phyloP scores from a whole-genome alignment of 2,888 invertebrate genomes.

The Cephus runcator region DNA sequence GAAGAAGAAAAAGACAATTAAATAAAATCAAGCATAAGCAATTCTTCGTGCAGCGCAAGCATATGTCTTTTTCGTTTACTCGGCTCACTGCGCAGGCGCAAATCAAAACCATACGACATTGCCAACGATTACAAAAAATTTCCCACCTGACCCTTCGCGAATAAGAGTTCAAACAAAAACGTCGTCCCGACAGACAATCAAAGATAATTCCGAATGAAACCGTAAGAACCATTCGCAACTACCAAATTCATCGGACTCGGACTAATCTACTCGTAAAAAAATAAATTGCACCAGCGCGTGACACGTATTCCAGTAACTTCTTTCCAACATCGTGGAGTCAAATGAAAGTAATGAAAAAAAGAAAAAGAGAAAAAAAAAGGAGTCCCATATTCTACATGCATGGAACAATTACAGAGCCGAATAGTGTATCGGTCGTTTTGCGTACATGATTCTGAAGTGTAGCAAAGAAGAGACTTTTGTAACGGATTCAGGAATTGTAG shows the following conservation, averaged over 20 bases:
- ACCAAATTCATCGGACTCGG: not conserved
- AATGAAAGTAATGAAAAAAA: conserved; percentile 2
- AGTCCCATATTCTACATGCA: not conserved
- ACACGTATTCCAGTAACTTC: not conserved
- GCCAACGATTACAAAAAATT: not conserved
- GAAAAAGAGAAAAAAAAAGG: conserved; percentile 4
- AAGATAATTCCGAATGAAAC: too few relatives aligned
- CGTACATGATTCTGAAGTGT: not conserved
- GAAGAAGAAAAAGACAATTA: not conserved
- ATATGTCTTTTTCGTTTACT: conserved; percentile 14
- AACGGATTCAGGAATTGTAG: not conserved
- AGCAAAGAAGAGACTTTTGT: not conserved
- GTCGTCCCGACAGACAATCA: not conserved
- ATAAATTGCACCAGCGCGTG: not conserved
- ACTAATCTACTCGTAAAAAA: not conserved
- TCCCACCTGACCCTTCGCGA: not conserved
- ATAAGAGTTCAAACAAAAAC: not conserved
- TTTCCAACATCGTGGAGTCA: not conserved
- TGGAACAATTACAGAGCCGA: not conserved
- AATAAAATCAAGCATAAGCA: conserved; percentile 8
- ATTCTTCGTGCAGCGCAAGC: conserved; percentile 28
- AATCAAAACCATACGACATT: not conserved
- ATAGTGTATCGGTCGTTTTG: not conserved
- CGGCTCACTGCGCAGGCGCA: conserved; percentile 11
- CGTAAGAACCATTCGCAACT: too few relatives aligned